Evolutionary conservation across 2,113 vertebrate species (phyloP).

Genomic region (Nesoenas mayeri): DNA sequence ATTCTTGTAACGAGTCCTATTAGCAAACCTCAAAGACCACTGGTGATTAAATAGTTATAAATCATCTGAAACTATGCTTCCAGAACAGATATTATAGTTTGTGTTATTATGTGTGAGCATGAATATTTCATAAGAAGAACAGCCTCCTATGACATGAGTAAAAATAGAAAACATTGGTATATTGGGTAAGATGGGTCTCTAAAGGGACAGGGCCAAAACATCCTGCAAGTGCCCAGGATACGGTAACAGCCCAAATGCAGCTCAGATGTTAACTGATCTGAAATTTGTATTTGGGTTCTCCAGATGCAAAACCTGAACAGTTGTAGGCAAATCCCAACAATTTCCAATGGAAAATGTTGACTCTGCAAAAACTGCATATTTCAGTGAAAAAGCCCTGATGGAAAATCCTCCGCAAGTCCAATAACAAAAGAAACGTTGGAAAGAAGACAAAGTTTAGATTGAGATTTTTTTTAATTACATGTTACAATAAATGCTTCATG

Average conservation of each 20-base stretch:
- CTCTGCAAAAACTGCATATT: neutral
- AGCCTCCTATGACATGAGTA: neutral
- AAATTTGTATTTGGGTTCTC: neutral
- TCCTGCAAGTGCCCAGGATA: neutral
- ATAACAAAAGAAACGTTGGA: slow-evolving; percentile 28
- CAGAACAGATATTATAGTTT: neutral
- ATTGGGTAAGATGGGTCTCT: neutral
- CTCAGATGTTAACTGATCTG: neutral
- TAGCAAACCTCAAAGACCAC: neutral
- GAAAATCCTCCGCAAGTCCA: slow-evolving; percentile 33
- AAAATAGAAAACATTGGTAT: neutral
- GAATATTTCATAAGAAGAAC: neutral
- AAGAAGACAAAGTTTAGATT: slow-evolving; percentile 10
- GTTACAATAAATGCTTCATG: neutral
- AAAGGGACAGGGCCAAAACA: neutral
- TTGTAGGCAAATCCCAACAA: slow-evolving; percentile 9
- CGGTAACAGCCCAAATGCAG: neutral
- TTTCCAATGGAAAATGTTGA: slow-evolving; percentile 50
- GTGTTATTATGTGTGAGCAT: neutral
- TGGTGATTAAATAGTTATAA: neutral
- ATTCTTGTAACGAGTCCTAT: neutral
- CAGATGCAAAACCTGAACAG: neutral
- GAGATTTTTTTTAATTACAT: slow-evolving; percentile 22
- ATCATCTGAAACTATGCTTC: neutral
- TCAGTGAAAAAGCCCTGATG: neutral